Evolutionary conservation across 2,797 vertebrate species (phyloP).

Genomic region (Echeneis naucrates): DNA sequence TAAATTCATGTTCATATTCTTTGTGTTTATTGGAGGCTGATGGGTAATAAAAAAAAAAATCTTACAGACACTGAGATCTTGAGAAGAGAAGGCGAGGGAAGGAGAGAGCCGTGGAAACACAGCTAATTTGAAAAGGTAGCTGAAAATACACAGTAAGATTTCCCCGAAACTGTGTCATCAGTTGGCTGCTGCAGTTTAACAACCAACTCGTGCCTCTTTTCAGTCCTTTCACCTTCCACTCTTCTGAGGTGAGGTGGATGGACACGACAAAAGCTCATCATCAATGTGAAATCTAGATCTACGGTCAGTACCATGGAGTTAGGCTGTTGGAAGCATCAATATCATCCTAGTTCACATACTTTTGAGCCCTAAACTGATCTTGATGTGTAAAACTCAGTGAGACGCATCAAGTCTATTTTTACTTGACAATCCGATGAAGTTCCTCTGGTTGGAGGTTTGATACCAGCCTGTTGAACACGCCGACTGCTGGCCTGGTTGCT

Average conservation of each 20-base stretch:
- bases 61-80: background rate
- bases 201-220: slow-evolving; percentile 13
- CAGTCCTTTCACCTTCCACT: background rate
- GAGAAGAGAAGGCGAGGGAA: background rate
- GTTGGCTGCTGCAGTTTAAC: slow-evolving; percentile 7
- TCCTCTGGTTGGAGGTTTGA: background rate
- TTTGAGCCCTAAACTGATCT: background rate
- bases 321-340: background rate
- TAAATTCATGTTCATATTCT: slow-evolving; percentile 1
- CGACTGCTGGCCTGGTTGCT: background rate
- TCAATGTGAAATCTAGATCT: background rate
- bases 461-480: background rate
- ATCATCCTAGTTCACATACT: background rate
- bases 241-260: background rate
- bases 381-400: background rate
- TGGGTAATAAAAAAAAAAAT: too few species aligned
- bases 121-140: background rate
- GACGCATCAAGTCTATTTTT: background rate
- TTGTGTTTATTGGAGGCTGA: background rate
- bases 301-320: background rate
- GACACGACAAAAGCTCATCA: background rate
- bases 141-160: slow-evolving; percentile 13
- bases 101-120: background rate
- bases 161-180: background rate
- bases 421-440: background rate